A percentile compares a stretch with the other conserved stretches of the same genome.
phyloP scores from a whole-genome alignment of 1,140 invertebrate species.

The Thalassaphorura encarpata region DNA sequence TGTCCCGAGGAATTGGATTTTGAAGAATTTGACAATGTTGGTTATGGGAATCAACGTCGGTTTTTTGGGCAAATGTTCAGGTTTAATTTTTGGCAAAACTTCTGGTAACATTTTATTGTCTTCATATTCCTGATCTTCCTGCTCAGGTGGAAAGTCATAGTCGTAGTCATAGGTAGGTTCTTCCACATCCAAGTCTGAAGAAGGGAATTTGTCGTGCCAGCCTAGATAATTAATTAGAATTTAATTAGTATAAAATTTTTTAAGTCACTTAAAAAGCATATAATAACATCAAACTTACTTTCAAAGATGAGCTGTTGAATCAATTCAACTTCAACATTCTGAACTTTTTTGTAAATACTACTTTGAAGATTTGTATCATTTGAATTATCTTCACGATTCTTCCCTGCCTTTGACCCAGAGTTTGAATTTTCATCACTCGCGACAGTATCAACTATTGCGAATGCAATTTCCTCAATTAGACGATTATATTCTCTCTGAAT shows the following conservation, averaged over 20 bases:
- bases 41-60: not conserved
- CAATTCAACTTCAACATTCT: constrained; percentile 11
- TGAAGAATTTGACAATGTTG: not conserved
- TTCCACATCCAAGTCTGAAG: too few species aligned
- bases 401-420: too few species aligned
- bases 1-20: not conserved
- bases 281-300: constrained; percentile 7
- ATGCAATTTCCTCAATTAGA: constrained; percentile 20
- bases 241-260: too few species aligned
- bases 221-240: not conserved
- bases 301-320: constrained; percentile 21
- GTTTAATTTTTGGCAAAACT: too few species aligned
- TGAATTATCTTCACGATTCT: too few species aligned
- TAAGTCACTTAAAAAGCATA: too few species aligned
- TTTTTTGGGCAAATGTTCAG: not conserved
- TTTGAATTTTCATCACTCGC: too few species aligned
- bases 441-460: constrained; percentile 21
- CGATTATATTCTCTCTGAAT: constrained; percentile 16
- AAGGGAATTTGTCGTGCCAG: not conserved
- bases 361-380: too few species aligned
- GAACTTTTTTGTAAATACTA: not conserved
- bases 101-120: too few species aligned
- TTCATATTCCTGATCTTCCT: too few species aligned
- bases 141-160: too few species aligned
- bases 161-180: too few species aligned